These are phyloP conservation scores for Ammodytes dubius DNA, from an alignment of 2,113 vertebrate genomes.

Conservation along the genomic window DNA sequence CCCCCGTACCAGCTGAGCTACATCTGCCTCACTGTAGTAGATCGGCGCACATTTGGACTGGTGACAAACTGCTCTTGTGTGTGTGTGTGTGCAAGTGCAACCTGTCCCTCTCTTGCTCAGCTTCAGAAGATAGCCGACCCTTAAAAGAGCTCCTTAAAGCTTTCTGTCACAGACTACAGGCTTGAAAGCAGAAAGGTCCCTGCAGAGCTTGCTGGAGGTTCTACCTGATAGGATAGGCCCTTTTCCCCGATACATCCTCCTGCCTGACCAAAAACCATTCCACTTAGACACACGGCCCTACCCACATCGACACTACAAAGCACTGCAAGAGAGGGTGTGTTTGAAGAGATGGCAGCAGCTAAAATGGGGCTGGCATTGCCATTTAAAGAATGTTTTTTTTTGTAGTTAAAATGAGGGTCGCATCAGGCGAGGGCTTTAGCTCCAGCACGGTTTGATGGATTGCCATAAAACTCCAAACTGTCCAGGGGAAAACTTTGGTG, in stretches of 20 bases:
- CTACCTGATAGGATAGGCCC: slow-evolving; percentile 37
- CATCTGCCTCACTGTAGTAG: slow-evolving; percentile 18
- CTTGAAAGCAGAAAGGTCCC: slow-evolving; percentile 58
- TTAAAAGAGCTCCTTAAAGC: slow-evolving; percentile 42
- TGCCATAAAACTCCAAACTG: slow-evolving; percentile 30
- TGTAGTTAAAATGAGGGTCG: slow-evolving; percentile 61
- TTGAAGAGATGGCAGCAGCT: slow-evolving; percentile 57
- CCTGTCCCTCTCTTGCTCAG: slow-evolving; percentile 20
- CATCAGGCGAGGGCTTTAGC: slow-evolving; percentile 19
- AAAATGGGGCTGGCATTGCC: slow-evolving; percentile 48
- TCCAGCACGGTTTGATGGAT: slow-evolving; percentile 23
- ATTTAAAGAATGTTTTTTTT: slow-evolving; percentile 42
- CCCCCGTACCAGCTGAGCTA: slow-evolving; percentile 20
- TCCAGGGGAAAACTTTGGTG: slow-evolving; percentile 25
- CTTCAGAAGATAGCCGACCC: slow-evolving; percentile 34
- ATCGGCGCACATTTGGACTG: slow-evolving; percentile 29
- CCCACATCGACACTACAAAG: slow-evolving; percentile 45
- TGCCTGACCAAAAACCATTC: slow-evolving; percentile 47
- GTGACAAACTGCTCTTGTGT: slow-evolving; percentile 25
- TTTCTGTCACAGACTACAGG: slow-evolving; percentile 38
- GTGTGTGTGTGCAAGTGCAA: not conserved
- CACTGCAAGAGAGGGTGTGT: not conserved
- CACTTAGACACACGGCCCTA: slow-evolving; percentile 17
- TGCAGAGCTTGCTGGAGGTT: slow-evolving; percentile 44
- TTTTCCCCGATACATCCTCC: slow-evolving; percentile 26